Evolutionary conservation across 1,140 invertebrate genomes (phyloP).

Genomic region (Cylas formicarius): DNA sequence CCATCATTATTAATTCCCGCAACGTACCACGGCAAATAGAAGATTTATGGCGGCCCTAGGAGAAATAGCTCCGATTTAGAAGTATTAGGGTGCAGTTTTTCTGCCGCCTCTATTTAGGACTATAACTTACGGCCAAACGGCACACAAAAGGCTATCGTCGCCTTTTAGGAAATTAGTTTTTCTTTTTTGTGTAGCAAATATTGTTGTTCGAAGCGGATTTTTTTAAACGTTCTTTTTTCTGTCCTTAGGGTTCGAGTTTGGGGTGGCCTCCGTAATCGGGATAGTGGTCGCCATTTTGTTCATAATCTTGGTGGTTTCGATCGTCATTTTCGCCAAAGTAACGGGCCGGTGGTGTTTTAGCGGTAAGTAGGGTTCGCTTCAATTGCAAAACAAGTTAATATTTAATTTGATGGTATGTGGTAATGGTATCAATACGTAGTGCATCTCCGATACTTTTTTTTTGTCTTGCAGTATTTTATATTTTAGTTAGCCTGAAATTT

Average conservation of each 20-base stretch:
- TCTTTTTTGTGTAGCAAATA: too few relatives aligned
- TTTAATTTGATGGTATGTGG: conserved; percentile 11
- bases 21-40: conserved; percentile 1
- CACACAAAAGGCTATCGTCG: not conserved
- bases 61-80: conserved; percentile 1
- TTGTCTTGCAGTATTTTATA: too few relatives aligned
- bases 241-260: conserved; percentile 55
- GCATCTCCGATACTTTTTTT: too few relatives aligned
- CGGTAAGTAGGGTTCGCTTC: conserved; percentile 53
- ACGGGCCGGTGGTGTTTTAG: conserved; percentile 77
- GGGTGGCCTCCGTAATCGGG: conserved; percentile 65
- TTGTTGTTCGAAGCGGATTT: not conserved
- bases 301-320: conserved; percentile 55
- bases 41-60: conserved; percentile 4
- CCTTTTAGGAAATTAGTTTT: too few relatives aligned
- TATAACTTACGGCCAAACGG: not conserved
- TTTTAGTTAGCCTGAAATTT: too few relatives aligned
- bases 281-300: conserved; percentile 63
- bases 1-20: conserved; percentile 4
- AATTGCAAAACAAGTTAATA: conserved; percentile 21
- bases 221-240: conserved; percentile 6
- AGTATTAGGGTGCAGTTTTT: conserved; percentile 2
- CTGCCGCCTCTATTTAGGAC: not conserved
- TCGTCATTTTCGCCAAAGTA: conserved; percentile 66
- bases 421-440: too few relatives aligned